These are phyloP conservation scores for Drosophila micromelanica DNA, from an alignment of 1,140 invertebrate species.

Conservation along the genomic window DNA sequence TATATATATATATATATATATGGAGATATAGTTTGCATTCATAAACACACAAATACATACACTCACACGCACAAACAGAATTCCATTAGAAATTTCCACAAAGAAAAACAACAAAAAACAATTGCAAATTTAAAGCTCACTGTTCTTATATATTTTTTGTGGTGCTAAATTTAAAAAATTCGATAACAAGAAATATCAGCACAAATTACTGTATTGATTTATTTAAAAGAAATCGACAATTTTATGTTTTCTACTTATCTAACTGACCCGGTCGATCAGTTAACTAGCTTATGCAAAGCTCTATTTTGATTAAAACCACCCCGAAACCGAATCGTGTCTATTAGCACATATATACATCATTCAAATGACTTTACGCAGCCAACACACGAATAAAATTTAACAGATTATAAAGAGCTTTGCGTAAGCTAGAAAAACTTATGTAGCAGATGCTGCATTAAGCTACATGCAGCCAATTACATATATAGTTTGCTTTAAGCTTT, in stretches of 20 bases:
- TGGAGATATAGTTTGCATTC: slow-evolving; percentile 8
- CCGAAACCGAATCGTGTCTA: slow-evolving; percentile 27
- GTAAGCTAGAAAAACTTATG: slow-evolving; percentile 35
- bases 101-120: slow-evolving; percentile 36
- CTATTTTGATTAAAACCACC: background rate
- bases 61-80: slow-evolving; percentile 52
- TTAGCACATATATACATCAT: slow-evolving; percentile 17
- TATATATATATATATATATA: background rate
- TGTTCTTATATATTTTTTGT: slow-evolving; percentile 34
- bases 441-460: slow-evolving; percentile 23
- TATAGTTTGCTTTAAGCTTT: slow-evolving; percentile 81
- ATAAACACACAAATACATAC: slow-evolving; percentile 12
- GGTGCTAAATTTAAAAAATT: slow-evolving; percentile 45
- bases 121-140: slow-evolving; percentile 41
- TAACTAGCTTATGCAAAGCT: slow-evolving; percentile 41
- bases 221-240: slow-evolving; percentile 35
- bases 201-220: slow-evolving; percentile 59
- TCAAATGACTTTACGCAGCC: slow-evolving; percentile 15
- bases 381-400: slow-evolving; percentile 7
- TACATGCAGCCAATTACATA: slow-evolving; percentile 68
- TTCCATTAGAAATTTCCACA: slow-evolving; percentile 74
- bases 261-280: slow-evolving; percentile 47
- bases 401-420: slow-evolving; percentile 22
- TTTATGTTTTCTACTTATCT: slow-evolving; percentile 61
- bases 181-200: slow-evolving; percentile 46